phyloP scores from a whole-genome alignment of 1,140 invertebrate species.

The Leptinotarsa undecemlineata region DNA sequence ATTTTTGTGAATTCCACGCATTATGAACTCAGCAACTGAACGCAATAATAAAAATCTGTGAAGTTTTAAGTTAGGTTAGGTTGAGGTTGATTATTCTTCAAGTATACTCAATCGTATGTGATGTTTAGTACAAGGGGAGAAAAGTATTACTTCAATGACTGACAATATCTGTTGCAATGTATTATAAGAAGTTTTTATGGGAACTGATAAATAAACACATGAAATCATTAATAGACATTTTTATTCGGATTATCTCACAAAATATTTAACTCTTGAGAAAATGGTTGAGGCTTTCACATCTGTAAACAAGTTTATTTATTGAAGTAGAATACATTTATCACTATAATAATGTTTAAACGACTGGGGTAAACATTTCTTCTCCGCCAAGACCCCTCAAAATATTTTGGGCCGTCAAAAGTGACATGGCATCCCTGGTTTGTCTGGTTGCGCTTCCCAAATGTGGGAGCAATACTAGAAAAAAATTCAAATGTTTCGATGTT shows the following conservation, averaged over 20 bases:
- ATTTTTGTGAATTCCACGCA: neutral
- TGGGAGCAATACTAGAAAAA: conserved; percentile 73
- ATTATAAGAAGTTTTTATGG: conserved; percentile 31
- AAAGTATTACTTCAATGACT: conserved; percentile 36
- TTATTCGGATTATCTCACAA: too few species aligned
- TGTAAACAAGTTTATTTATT: neutral
- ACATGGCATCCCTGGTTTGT: conserved; percentile 79
- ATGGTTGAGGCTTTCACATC: neutral
- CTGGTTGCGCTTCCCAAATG: conserved; percentile 86
- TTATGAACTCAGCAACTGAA: neutral
- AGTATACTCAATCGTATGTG: conserved; percentile 26
- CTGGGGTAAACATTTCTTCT: conserved; percentile 46
- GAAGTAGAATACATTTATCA: neutral
- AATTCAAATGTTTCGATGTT: neutral
- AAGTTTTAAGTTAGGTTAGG: neutral
- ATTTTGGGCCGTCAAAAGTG: conserved; percentile 75
- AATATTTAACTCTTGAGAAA: too few species aligned
- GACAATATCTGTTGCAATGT: conserved; percentile 40
- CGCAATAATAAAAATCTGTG: conserved; percentile 24
- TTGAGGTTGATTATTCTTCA: conserved; percentile 11
- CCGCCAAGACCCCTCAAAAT: conserved; percentile 61
- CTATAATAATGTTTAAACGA: conserved; percentile 21
- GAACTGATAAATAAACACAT: conserved; percentile 22
- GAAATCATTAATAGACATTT: neutral
- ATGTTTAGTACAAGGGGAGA: conserved; percentile 37